A percentile compares a stretch with the other conserved stretches of the same genome.
phyloP scores from a whole-genome alignment of 1,140 invertebrate species.

The Himalopsyche phryganea region DNA sequence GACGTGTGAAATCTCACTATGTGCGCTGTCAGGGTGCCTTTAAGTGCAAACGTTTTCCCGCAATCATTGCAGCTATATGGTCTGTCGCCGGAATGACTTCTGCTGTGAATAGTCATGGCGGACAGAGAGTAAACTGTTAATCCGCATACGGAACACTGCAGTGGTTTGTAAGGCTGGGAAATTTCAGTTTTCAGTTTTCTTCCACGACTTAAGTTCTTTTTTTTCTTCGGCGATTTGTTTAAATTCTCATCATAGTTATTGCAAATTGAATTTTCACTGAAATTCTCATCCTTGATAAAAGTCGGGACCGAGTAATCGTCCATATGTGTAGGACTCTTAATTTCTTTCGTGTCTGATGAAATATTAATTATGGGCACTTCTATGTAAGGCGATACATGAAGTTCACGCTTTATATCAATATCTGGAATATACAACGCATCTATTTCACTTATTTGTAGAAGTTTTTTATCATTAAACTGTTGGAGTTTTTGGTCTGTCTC shows the following conservation, averaged over 20 bases:
- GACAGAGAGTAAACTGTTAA: conserved; percentile 5
- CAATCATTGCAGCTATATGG: conserved; percentile 54
- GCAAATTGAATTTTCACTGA: background rate
- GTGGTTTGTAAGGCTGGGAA: background rate
- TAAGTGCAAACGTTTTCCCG: conserved; percentile 53
- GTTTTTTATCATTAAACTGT: background rate
- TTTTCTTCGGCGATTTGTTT: background rate
- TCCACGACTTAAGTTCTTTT: no score
- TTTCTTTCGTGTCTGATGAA: no score
- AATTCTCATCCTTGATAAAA: background rate
- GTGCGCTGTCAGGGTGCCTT: conserved; percentile 49
- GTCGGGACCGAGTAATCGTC: background rate
- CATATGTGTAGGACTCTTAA: no score
- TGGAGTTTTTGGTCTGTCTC: conserved; percentile 15
- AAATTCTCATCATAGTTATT: conserved; percentile 4
- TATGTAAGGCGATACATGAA: background rate
- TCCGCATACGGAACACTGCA: conserved; percentile 22
- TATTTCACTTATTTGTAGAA: no score
- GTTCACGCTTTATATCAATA: no score
- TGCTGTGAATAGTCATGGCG: conserved; percentile 56
- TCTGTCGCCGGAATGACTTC: conserved; percentile 53
- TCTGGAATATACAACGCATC: no score
- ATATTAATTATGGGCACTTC: no score
- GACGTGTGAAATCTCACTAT: conserved; percentile 49
- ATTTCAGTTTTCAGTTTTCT: background rate